phyloP scores from a whole-genome alignment of 2,888 invertebrate species.

The Drosophila limbata region DNA sequence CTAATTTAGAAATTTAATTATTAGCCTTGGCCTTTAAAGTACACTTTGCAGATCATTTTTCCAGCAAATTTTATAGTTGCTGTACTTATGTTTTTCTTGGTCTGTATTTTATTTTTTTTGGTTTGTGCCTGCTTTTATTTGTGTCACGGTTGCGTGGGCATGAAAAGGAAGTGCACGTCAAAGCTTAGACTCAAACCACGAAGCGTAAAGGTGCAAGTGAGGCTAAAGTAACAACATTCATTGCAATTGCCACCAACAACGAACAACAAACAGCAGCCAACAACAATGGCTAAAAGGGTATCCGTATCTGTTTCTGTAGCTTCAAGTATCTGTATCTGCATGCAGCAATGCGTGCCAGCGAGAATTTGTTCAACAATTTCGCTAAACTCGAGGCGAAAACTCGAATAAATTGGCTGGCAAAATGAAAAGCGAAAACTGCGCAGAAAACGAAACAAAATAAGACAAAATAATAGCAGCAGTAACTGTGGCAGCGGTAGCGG shows the following conservation, averaged over 20 bases:
- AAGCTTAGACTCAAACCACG: constrained; percentile 81
- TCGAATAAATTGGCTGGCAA: constrained; percentile 65
- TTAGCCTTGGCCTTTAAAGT: constrained; percentile 15
- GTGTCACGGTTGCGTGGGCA: constrained; percentile 65
- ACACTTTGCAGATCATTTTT: constrained; percentile 13
- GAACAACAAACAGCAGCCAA: not conserved
- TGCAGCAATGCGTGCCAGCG: constrained; percentile 78
- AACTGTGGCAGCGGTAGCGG: constrained; percentile 18
- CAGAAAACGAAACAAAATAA: constrained; percentile 11
- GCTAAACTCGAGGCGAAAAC: constrained; percentile 66
- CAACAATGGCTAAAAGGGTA: constrained; percentile 55
- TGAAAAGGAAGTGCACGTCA: constrained; percentile 83
- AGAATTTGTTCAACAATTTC: constrained; percentile 79
- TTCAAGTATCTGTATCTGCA: constrained; percentile 50
- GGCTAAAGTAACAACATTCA: constrained; percentile 77
- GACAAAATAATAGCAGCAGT: constrained; percentile 37
- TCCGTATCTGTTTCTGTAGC: constrained; percentile 26
- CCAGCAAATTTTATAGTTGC: constrained; percentile 5
- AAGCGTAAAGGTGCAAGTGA: constrained; percentile 82
- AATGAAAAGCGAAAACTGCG: constrained; percentile 73
- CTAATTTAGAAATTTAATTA: constrained; percentile 19
- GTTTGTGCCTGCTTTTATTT: constrained; percentile 40
- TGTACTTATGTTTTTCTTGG: constrained; percentile 7
- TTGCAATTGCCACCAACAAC: constrained; percentile 71
- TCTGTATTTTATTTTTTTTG: constrained; percentile 2